These are phyloP conservation scores for Epinephelus lanceolatus DNA, from an alignment of 2,113 vertebrate species.

Conservation along the genomic window DNA sequence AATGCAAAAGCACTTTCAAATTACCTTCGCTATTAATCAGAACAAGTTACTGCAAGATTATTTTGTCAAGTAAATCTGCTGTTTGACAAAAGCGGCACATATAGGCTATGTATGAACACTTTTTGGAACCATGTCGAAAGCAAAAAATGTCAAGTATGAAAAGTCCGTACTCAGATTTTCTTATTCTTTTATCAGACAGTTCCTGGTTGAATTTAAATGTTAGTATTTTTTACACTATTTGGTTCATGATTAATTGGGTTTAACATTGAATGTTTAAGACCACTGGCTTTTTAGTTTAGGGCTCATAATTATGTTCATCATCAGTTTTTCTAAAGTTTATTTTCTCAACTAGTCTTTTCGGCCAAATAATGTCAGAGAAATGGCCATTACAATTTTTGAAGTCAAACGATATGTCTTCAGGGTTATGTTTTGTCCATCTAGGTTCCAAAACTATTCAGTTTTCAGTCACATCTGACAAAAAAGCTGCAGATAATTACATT, in stretches of 20 bases:
- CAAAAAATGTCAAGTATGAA: too few relatives aligned
- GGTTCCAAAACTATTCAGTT: not conserved
- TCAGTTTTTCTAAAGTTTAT: too few relatives aligned
- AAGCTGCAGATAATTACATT: not conserved
- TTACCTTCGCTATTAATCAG: not conserved
- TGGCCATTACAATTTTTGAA: not conserved
- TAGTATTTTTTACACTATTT: too few relatives aligned
- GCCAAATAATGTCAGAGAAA: not conserved
- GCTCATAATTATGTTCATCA: not conserved
- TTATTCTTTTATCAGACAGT: too few relatives aligned
- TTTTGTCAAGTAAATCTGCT: not conserved
- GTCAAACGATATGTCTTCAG: not conserved
- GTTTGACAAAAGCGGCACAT: not conserved
- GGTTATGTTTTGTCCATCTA: not conserved
- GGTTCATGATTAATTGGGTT: not conserved
- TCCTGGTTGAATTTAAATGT: not conserved
- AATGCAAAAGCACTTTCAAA: slow-evolving; percentile 6
- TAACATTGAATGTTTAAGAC: not conserved
- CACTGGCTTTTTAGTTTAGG: not conserved
- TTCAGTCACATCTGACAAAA: not conserved
- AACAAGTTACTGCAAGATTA: not conserved
- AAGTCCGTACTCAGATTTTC: too few relatives aligned
- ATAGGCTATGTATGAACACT: not conserved
- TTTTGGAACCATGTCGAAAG: not conserved
- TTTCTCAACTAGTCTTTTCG: not conserved